phyloP scores from a whole-genome alignment of 2,888 invertebrate genomes.

The Caenorhabditis wallacei region DNA sequence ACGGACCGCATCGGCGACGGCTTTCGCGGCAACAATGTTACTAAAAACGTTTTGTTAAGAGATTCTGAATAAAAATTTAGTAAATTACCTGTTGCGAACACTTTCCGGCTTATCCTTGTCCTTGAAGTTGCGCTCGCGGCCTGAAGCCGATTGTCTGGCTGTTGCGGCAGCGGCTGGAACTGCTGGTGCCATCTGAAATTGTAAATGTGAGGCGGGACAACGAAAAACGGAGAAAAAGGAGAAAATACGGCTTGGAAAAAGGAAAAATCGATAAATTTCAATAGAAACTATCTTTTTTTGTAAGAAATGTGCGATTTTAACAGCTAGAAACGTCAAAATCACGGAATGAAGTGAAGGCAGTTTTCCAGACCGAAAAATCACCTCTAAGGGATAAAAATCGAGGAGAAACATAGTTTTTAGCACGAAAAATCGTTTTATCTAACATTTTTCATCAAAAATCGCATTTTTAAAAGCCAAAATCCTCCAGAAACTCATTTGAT shows the following conservation, averaged over 20 bases:
- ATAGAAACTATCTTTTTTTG: too few species aligned
- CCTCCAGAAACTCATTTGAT: background rate
- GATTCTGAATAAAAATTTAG: background rate
- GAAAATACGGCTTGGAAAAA: background rate
- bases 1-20: slow-evolving; percentile 98
- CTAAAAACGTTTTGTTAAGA: slow-evolving; percentile 87
- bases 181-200: slow-evolving; percentile 66
- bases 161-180: slow-evolving; percentile 61
- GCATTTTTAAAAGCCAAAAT: slow-evolving; percentile 1
- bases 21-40: slow-evolving; percentile 97
- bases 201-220: background rate
- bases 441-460: background rate
- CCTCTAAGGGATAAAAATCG: background rate
- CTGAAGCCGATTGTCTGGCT: slow-evolving; percentile 67
- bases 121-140: slow-evolving; percentile 77
- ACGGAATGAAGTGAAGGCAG: too few species aligned
- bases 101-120: slow-evolving; percentile 89
- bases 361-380: background rate
- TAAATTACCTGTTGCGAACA: slow-evolving; percentile 73
- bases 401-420: too few species aligned
- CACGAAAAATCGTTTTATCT: too few species aligned
- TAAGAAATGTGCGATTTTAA: too few species aligned
- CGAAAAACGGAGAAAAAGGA: background rate
- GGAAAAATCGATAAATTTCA: too few species aligned
- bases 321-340: too few species aligned